A percentile compares a stretch with the other conserved stretches of the same genome.
Conservation (phyloP, 2,888 invertebrate species). For the Ennomos erosarius region DNA sequence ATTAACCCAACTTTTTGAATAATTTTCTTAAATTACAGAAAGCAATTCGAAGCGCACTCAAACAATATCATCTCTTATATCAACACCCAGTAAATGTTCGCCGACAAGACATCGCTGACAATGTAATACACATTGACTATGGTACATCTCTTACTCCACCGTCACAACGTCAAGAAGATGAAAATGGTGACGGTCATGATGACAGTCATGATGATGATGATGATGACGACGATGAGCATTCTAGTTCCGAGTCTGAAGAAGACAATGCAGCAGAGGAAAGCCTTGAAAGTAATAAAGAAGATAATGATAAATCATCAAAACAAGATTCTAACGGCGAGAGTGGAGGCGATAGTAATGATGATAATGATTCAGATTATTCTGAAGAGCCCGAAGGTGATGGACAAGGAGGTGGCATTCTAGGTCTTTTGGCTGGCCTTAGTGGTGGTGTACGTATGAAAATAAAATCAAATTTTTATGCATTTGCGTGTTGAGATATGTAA, state of each 20-base stretch:
- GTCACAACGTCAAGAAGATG: conserved; percentile 61
- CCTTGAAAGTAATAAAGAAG: conserved; percentile 45
- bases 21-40: conserved; percentile 24
- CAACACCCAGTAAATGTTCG: conserved; percentile 36
- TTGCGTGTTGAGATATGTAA: background rate
- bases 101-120: conserved; percentile 55
- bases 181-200: conserved; percentile 44
- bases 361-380: conserved; percentile 59
- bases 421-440: conserved; percentile 74
- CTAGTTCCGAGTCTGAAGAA: conserved; percentile 41
- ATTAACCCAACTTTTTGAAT: background rate
- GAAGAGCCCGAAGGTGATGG: conserved; percentile 80
- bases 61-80: conserved; percentile 31
- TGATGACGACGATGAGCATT: conserved; percentile 34
- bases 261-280: conserved; percentile 57
- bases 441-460: conserved; percentile 68
- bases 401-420: conserved; percentile 76
- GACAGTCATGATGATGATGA: conserved; percentile 42
- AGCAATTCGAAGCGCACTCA: conserved; percentile 36
- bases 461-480: background rate
- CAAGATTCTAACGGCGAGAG: conserved; percentile 52
- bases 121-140: conserved; percentile 61
- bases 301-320: conserved; percentile 48
- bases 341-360: conserved; percentile 35
- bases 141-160: conserved; percentile 52